Conservation (phyloP, 2,888 invertebrate genomes). For the Melitaea athalia region DNA sequence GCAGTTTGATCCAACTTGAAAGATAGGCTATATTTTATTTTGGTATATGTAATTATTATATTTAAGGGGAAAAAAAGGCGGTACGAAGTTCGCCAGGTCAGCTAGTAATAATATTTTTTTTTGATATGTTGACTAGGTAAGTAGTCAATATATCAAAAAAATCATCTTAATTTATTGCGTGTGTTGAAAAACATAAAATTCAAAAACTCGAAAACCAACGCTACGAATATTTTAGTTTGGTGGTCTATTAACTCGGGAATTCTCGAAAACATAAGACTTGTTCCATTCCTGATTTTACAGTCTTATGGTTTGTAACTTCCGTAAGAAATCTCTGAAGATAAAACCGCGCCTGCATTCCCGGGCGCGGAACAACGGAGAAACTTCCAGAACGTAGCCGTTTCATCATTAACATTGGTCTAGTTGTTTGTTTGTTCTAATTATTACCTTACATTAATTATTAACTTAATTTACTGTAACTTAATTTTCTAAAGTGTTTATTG, state of each 20-base stretch:
- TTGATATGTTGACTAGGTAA: too few relatives aligned
- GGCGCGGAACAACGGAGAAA: constrained; percentile 1
- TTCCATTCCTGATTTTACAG: neutral
- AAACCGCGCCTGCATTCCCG: neutral
- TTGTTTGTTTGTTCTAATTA: neutral
- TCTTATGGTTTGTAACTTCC: neutral
- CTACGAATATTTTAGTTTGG: neutral
- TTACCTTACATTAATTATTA: too few relatives aligned
- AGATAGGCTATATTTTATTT: too few relatives aligned
- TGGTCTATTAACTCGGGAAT: neutral
- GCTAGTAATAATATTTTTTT: too few relatives aligned
- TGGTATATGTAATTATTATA: too few relatives aligned
- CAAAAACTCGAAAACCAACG: neutral
- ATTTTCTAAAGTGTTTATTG: too few relatives aligned
- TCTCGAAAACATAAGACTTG: neutral
- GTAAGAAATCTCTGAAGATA: constrained; percentile 6
- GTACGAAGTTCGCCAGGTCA: too few relatives aligned
- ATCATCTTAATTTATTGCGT: too few relatives aligned
- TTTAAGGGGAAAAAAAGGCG: too few relatives aligned
- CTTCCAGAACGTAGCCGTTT: neutral
- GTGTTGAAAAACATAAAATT: neutral
- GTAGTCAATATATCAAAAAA: too few relatives aligned
- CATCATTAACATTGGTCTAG: neutral
- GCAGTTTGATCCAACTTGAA: too few relatives aligned
- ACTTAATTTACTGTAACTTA: too few relatives aligned